Conservation (phyloP, 1,140 invertebrate species). For the Caenorhabditis briggsae region DNA sequence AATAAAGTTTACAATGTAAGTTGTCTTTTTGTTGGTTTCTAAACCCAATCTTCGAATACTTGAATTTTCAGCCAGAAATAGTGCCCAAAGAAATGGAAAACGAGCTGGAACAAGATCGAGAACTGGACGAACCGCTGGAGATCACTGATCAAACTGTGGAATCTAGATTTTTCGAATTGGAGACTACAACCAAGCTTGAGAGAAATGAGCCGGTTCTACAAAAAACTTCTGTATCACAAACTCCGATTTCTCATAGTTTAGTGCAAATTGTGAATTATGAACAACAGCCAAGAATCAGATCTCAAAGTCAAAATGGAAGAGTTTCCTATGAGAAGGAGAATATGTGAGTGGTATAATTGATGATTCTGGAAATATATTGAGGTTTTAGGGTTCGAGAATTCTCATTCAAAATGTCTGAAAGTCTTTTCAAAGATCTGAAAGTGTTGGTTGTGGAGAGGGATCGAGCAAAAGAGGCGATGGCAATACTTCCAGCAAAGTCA, state of each 20-base stretch:
- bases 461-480: slow-evolving; percentile 33
- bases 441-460: slow-evolving; percentile 39
- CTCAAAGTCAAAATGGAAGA: background rate
- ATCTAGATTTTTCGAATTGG: slow-evolving; percentile 8
- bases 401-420: slow-evolving; percentile 8
- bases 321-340: slow-evolving; percentile 12
- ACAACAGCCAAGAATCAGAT: background rate
- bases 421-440: slow-evolving; percentile 17
- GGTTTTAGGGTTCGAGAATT: slow-evolving; percentile 32
- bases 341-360: background rate
- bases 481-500: background rate
- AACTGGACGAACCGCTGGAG: slow-evolving; percentile 7
- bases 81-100: background rate
- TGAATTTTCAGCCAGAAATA: background rate
- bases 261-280: background rate
- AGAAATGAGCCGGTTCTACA: background rate
- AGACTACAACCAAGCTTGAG: background rate
- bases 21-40: background rate
- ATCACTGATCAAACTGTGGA: slow-evolving; percentile 27
- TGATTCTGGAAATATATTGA: background rate
- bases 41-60: background rate
- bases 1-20: background rate
- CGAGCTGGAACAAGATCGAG: background rate
- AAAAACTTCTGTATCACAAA: slow-evolving; percentile 18
- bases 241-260: background rate